Evolutionary conservation across 2,888 invertebrate genomes (phyloP), one percentile per base, ranked within the genome.

Genomic region (Leucoptera coffeella): DNA sequence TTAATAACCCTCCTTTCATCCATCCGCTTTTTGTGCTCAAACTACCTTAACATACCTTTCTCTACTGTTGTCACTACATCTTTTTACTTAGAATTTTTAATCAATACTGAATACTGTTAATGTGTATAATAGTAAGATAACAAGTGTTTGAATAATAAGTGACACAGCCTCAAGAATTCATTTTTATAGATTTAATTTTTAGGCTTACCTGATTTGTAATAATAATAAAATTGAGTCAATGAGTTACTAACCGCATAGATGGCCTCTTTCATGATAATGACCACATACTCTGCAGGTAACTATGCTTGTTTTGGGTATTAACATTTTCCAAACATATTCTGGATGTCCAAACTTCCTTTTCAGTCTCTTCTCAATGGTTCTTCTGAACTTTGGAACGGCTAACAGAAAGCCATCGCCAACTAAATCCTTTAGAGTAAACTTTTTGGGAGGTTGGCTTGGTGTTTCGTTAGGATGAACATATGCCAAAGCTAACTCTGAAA

Each of bases 211-310:
- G n/a, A n/a, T n/a, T n/a, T n/a, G n/a, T n/a, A n/a, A n/a, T n/a
- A n/a, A n/a, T n/a, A n/a, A n/a, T n/a, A n/a, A n/a, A n/a, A n/a
- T n/a, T n/a, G n/a, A n/a, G n/a, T n/a, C n/a, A n/a, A n/a, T n/a
- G n/a, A n/a, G n/a, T n/a, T n/a, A n/a, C 74, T 75, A 76, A 91
- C 92, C 81, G 57, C 95, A 95, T 23, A 95, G 64, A 25, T 79
- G 72, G 24, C 83, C 80, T 29, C 75, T 69, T 60, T 91, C 85
- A 52, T 90, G 79, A 56, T 85, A 77, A 50, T 87, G 80, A 1
- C 95, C 95, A 60, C 95, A 95, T 23, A 77, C 77, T 33, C 78
- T 65, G 44, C 95, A 95, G 1, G 78, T 74, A 34, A 82, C 61
- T 15, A 95, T 64, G 51, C 85, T 80, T 3, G 64, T 82, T 49